Evolutionary conservation across 2,797 vertebrate genomes (phyloP).

Genomic region (Lutjanus argentimaculatus): DNA sequence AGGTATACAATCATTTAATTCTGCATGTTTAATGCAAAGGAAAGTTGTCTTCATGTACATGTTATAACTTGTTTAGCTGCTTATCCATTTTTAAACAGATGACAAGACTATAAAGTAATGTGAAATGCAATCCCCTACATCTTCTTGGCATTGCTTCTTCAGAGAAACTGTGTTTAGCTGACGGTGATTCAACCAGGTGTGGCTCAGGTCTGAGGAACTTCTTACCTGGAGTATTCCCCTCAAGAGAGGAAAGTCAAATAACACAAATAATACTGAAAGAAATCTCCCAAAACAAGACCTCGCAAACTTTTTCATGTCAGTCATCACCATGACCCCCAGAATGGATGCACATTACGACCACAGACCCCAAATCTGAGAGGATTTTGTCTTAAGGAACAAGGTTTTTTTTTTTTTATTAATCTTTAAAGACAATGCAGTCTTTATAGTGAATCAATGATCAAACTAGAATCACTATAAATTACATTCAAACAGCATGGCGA

Average conservation of each 20-base stretch:
- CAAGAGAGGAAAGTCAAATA: neutral
- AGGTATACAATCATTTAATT: neutral
- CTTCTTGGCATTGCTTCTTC: neutral
- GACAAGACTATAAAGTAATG: neutral
- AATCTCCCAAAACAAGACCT: neutral
- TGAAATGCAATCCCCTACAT: neutral
- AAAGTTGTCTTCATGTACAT: neutral
- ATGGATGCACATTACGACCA: too few species aligned
- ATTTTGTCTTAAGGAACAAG: too few species aligned
- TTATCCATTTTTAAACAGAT: neutral
- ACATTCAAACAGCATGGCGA: too few species aligned
- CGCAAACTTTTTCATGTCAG: too few species aligned
- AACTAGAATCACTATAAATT: too few species aligned
- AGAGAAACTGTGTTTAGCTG: neutral
- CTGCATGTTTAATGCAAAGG: neutral
- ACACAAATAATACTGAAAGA: neutral
- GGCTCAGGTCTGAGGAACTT: conserved; percentile 15
- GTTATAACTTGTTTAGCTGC: neutral
- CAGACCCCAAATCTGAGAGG: too few species aligned
- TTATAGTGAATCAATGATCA: too few species aligned
- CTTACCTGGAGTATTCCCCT: neutral
- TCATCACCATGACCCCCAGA: too few species aligned
- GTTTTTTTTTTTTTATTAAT: too few species aligned
- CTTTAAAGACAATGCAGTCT: too few species aligned
- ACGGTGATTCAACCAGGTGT: conserved; percentile 29